phyloP scores from a whole-genome alignment of 2,888 invertebrate genomes.

The Acanthopleura granulata region DNA sequence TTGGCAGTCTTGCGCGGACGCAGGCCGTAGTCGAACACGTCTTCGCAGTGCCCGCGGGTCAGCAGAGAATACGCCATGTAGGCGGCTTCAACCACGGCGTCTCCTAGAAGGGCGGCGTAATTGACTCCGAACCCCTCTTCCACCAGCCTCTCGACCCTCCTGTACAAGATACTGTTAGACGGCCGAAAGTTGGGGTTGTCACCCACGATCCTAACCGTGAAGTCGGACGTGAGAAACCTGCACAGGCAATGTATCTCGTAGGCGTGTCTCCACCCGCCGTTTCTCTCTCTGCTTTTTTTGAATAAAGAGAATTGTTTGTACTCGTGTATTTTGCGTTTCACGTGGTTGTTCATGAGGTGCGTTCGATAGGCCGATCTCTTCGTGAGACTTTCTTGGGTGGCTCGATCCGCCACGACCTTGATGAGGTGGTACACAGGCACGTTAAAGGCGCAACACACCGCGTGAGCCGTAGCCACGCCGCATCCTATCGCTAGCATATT shows the following conservation, averaged over 20 bases:
- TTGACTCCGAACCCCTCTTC: not conserved
- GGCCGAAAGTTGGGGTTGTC: too few species aligned
- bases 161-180: too few species aligned
- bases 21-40: not conserved
- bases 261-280: not conserved
- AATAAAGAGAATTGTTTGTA: not conserved
- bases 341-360: not conserved
- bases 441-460: not conserved
- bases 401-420: not conserved
- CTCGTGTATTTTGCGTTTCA: not conserved
- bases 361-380: not conserved
- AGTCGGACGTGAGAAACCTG: constrained; percentile 1
- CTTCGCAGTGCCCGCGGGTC: not conserved
- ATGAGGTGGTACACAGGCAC: not conserved
- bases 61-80: not conserved
- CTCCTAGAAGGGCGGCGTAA: not conserved
- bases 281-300: not conserved
- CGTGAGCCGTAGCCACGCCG: not conserved
- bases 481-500: not conserved
- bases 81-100: not conserved
- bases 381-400: not conserved
- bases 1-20: not conserved
- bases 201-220: not conserved
- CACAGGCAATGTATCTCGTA: not conserved
- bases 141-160: not conserved